phyloP scores from a whole-genome alignment of 2,888 invertebrate genomes.

The Zootermopsis nevadensis region DNA sequence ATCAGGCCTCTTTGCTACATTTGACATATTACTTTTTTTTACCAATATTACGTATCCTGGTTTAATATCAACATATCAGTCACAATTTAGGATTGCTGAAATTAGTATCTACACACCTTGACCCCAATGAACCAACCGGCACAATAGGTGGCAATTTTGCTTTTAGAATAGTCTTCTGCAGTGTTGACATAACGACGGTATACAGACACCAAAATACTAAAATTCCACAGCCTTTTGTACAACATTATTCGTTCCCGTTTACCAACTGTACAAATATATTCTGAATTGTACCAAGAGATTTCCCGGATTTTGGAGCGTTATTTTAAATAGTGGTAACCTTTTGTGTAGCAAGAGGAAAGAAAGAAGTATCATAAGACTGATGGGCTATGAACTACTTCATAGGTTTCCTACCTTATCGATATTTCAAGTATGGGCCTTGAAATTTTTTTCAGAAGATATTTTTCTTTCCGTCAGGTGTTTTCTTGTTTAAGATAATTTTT shows the following conservation, averaged over 20 bases:
- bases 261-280: neutral
- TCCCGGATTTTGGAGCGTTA: no score
- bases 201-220: constrained; percentile 67
- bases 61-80: neutral
- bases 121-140: constrained; percentile 63
- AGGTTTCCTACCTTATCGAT: no score
- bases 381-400: no score
- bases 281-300: no score
- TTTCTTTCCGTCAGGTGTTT: no score
- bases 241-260: neutral
- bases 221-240: constrained; percentile 62
- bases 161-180: constrained; percentile 77
- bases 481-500: no score
- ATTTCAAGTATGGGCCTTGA: no score
- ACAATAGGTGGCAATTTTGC: constrained; percentile 73
- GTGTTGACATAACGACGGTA: constrained; percentile 56
- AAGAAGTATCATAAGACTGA: no score
- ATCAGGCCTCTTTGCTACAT: neutral
- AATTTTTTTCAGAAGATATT: no score
- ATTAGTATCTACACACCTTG: constrained; percentile 49
- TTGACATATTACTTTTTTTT: neutral
- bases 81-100: neutral
- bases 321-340: no score
- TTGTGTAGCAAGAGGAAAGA: no score
- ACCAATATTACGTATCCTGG: neutral